Percentiles rank a stretch among this genome's conserved stretches.
phyloP scores from a whole-genome alignment of 2,113 vertebrate genomes.

The Eretmochelys imbricata region DNA sequence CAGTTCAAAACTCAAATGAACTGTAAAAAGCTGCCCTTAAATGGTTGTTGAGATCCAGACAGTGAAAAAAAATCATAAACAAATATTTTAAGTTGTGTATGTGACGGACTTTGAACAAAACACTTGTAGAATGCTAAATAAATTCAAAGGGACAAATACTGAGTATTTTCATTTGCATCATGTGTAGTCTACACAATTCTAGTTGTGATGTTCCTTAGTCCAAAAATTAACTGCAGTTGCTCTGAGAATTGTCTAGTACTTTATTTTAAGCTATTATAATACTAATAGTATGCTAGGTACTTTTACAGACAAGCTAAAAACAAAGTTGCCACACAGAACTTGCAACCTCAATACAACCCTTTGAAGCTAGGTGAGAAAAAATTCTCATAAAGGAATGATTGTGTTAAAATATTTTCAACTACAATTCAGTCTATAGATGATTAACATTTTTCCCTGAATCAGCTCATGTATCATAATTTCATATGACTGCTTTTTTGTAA shows the following conservation, averaged over 20 bases:
- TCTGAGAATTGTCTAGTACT: background rate
- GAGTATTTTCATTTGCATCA: background rate
- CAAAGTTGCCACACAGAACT: background rate
- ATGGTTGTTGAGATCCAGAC: background rate
- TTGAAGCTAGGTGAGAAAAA: background rate
- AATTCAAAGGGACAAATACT: background rate
- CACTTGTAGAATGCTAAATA: background rate
- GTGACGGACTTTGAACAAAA: background rate
- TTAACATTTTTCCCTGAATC: background rate
- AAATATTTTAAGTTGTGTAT: background rate
- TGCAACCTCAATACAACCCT: background rate
- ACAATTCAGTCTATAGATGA: background rate
- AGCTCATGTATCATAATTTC: background rate
- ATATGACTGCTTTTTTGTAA: background rate
- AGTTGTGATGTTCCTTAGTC: background rate
- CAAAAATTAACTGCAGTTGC: background rate
- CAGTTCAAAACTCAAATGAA: background rate
- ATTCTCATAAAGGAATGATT: background rate
- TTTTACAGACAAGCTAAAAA: background rate
- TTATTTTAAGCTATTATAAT: background rate
- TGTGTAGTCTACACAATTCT: background rate
- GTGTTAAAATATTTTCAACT: background rate
- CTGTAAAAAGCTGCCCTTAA: background rate
- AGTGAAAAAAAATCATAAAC: background rate
- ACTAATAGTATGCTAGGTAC: background rate